Evolutionary conservation across 2,113 vertebrate genomes (phyloP), one percentile per base, ranked within the genome.

Genomic region (Mormyrus lacerda): DNA sequence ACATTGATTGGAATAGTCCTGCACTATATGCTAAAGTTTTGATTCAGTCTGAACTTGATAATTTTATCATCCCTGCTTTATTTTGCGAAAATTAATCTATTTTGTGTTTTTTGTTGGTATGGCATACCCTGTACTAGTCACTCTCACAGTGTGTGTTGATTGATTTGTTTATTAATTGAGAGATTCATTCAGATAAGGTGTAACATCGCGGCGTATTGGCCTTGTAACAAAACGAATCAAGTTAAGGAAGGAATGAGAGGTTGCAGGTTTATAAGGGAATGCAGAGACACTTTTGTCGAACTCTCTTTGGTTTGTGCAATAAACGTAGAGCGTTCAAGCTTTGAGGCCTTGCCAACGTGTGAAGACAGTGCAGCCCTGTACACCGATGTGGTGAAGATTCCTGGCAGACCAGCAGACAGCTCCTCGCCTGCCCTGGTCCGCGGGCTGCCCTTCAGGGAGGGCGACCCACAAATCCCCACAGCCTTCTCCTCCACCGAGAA

Each of bases 401-500:
- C 94, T 0, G 92, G 94, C 83, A 92, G 93, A 91, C 96, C 95
- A 2, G 96, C 96, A 1, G 90, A 95, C 88, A 93, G 94, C 82
- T 92, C 91, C 1, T 65, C 93, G 91, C 94, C 96, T n/a, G 94
- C 94, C 0, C 95, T 96, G 87, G 96, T 97, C 88, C 96, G 94
- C 88, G 94, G 95, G 0, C 95, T 94, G 89, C 94, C 95, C 19
- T 76, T 88, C 61, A 91, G 88, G 1, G 96, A 97, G 89, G 94
- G 95, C 0, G 95, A 97, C 82, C 94, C 93, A 0, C 97, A 97
- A 92, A 95, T 95, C 10, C 90, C 97, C 10, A 96, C 95, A 91
- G 94, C 96, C 35, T 98, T 97, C 19, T 97, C 96, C 0, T 98
- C 97, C 3, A 96, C 97, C 83, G 96, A 96, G 94, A 97, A 96